Evolutionary conservation across 2,888 invertebrate species (phyloP).

Genomic region (Drosophila kanekoi): DNA sequence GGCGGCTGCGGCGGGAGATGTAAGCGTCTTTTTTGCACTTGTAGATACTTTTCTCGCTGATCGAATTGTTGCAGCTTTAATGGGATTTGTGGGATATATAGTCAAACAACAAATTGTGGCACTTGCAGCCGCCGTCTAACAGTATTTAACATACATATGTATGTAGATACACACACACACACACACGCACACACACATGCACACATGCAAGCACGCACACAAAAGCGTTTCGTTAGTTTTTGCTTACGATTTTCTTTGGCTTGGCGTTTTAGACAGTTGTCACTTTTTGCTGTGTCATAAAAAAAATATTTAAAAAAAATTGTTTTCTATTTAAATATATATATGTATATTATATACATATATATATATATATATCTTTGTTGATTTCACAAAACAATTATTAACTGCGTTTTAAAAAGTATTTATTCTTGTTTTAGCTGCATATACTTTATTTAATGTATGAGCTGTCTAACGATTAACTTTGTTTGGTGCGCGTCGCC

Average conservation of each 20-base stretch:
- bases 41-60: constrained; percentile 55
- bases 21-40: constrained; percentile 46
- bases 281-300: constrained; percentile 51
- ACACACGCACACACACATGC: constrained; percentile 2
- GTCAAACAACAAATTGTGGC: constrained; percentile 44
- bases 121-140: constrained; percentile 39
- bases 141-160: constrained; percentile 22
- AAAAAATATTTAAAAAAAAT: constrained; percentile 24
- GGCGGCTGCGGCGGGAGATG: constrained; percentile 16
- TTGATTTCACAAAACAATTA: constrained; percentile 2
- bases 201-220: constrained; percentile 23
- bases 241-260: constrained; percentile 48
- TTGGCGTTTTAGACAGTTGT: constrained; percentile 43
- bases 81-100: constrained; percentile 22
- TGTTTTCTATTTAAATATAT: not conserved
- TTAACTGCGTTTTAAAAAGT: constrained; percentile 6
- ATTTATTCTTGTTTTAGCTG: constrained; percentile 18
- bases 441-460: constrained; percentile 33
- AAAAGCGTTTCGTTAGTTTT: constrained; percentile 29
- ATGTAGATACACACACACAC: constrained; percentile 29
- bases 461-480: constrained; percentile 27
- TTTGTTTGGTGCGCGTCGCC: constrained; percentile 62
- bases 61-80: constrained; percentile 28
- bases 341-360: not conserved
- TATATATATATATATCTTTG: constrained; percentile 1